phyloP scores from a whole-genome alignment of 2,888 invertebrate species.

The Digitonthophagus gazella region DNA sequence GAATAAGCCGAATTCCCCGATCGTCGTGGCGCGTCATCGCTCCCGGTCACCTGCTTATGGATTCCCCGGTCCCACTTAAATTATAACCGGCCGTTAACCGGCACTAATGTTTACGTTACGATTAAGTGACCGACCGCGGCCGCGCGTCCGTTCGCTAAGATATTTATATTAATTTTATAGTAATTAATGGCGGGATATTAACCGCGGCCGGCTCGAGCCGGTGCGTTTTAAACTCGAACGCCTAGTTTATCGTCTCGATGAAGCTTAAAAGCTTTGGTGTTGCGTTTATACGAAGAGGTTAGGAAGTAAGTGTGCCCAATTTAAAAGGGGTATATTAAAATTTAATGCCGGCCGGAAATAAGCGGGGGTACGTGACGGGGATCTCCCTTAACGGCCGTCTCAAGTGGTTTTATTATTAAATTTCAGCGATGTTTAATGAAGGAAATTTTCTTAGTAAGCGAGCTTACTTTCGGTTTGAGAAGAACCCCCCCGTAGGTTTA shows the following conservation, averaged over 20 bases:
- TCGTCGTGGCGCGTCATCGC: not conserved
- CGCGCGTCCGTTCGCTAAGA: not conserved
- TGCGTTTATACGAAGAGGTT: not conserved
- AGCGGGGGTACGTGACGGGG: not conserved
- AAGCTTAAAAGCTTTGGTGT: not conserved
- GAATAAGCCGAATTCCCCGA: not conserved
- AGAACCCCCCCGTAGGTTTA: not conserved
- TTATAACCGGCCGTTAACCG: not conserved
- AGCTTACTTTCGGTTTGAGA: not conserved
- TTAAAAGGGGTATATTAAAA: not conserved
- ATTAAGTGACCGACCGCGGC: not conserved
- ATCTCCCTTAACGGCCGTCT: not conserved
- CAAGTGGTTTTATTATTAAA: not conserved
- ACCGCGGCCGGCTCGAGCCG: too few species aligned
- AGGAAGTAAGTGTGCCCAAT: not conserved
- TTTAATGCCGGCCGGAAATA: not conserved
- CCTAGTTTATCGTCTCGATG: too few species aligned
- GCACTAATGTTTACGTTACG: not conserved
- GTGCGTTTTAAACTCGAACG: too few species aligned
- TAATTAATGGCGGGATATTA: not conserved
- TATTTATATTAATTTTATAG: not conserved
- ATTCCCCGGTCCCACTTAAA: not conserved
- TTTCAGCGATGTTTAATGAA: not conserved
- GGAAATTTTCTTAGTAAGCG: not conserved
- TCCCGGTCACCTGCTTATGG: not conserved